Evolutionary conservation across 2,797 vertebrate species (phyloP).

Genomic region (Pipistrellus pipistrellus): DNA sequence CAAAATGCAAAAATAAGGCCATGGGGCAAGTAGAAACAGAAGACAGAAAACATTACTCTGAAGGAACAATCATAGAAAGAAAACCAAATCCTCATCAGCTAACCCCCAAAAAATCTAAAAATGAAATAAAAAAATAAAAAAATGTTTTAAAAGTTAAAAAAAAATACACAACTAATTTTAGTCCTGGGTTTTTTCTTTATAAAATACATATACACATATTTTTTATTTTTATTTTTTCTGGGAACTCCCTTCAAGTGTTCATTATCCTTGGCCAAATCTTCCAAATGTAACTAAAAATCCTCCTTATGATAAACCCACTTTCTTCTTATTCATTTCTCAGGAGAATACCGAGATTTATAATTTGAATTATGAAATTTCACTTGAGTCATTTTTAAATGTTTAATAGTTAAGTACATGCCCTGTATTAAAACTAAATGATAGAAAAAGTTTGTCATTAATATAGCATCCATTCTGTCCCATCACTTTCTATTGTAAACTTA

Average conservation of each 20-base stretch:
- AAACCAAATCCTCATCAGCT: background rate
- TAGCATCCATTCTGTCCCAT: background rate
- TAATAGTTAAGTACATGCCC: slow-evolving; percentile 34
- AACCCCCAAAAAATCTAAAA: background rate
- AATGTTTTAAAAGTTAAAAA: background rate
- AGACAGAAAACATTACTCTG: background rate
- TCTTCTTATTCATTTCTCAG: slow-evolving; percentile 5
- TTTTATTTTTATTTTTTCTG: background rate
- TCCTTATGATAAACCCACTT: background rate
- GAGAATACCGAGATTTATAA: background rate
- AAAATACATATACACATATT: too few species aligned
- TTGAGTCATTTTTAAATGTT: slow-evolving; percentile 36
- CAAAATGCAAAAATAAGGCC: slow-evolving; percentile 41
- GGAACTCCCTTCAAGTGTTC: background rate
- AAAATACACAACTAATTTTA: background rate
- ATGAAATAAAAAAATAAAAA: background rate
- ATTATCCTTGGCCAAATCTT: slow-evolving; percentile 1
- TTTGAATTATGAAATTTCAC: slow-evolving; percentile 52
- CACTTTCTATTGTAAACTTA: background rate
- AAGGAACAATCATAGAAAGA: background rate
- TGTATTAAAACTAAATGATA: slow-evolving; percentile 38
- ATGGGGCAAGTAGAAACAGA: background rate
- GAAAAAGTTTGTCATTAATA: slow-evolving; percentile 46
- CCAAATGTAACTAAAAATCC: slow-evolving; percentile 29
- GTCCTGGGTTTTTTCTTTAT: background rate